These are phyloP conservation scores for Babylonia areolata DNA, from an alignment of 1,140 invertebrate species.

Conservation along the genomic window DNA sequence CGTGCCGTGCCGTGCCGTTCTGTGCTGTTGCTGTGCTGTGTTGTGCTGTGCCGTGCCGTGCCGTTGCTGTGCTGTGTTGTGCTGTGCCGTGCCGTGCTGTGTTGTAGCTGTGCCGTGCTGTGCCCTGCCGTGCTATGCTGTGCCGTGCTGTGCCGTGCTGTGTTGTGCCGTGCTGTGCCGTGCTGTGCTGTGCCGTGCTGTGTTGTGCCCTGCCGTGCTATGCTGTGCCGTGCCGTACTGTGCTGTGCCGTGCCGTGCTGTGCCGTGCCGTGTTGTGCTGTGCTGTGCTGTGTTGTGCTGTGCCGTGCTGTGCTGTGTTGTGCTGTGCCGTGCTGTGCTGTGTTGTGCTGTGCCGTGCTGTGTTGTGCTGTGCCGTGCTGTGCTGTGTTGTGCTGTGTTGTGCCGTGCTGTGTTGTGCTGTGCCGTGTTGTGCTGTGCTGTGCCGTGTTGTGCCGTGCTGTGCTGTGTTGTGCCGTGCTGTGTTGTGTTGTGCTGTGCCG, in stretches of 20 bases:
- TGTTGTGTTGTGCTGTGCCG: conserved; percentile 56
- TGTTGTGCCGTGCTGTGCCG: no score
- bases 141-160: no score
- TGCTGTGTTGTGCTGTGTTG: conserved; percentile 49
- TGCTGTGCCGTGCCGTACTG: no score
- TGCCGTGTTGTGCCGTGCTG: conserved; percentile 53
- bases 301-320: conserved; percentile 45
- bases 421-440: conserved; percentile 53
- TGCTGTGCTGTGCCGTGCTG: no score
- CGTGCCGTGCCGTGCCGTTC: no score
- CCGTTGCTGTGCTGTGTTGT: no score
- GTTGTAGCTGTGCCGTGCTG: no score
- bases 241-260: neutral
- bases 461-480: conserved; percentile 57
- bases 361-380: conserved; percentile 46
- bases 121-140: no score
- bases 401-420: conserved; percentile 50
- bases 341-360: conserved; percentile 34
- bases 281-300: conserved; percentile 49
- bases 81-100: no score
- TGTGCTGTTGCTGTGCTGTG: no score
- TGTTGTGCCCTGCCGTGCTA: no score
- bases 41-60: no score
- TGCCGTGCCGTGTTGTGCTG: conserved; percentile 44
- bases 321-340: conserved; percentile 45